phyloP scores from a whole-genome alignment of 35 echinoderm and acorn worm species.

The Holothuria glaberrima region DNA sequence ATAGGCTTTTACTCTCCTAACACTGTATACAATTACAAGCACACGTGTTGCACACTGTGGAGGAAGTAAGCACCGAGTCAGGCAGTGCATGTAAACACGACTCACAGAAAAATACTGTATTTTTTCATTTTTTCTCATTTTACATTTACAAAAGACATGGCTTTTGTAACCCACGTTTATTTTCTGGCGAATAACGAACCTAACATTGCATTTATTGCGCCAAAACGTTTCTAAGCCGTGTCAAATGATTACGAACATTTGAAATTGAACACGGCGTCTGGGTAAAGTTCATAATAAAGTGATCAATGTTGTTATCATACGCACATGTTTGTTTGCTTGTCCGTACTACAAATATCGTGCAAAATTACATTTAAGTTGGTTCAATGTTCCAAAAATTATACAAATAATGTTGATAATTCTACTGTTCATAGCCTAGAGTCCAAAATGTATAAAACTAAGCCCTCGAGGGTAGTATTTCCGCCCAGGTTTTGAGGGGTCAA shows the following conservation, averaged over 20 bases:
- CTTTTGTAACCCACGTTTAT: background rate
- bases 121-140: background rate
- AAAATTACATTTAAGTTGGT: background rate
- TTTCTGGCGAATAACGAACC: no score
- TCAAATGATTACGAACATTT: background rate
- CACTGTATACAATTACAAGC: no score
- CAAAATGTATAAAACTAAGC: no score
- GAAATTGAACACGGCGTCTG: slow-evolving; percentile 51
- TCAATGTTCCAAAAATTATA: background rate
- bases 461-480: slow-evolving; percentile 8
- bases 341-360: background rate
- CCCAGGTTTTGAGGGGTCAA: slow-evolving; percentile 49
- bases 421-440: background rate
- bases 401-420: background rate
- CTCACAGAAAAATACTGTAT: background rate
- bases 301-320: slow-evolving; percentile 56
- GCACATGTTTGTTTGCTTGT: slow-evolving; percentile 57
- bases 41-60: no score
- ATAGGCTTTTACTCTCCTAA: no score
- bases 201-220: no score
- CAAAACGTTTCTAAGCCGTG: background rate
- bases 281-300: slow-evolving; percentile 59
- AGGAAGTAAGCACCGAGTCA: no score
- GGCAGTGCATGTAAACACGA: background rate
- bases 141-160: no score